Evolutionary conservation across 2,113 vertebrate genomes (phyloP), one percentile per base, ranked within the genome.

Genomic region (Daubentonia madagascariensis): DNA sequence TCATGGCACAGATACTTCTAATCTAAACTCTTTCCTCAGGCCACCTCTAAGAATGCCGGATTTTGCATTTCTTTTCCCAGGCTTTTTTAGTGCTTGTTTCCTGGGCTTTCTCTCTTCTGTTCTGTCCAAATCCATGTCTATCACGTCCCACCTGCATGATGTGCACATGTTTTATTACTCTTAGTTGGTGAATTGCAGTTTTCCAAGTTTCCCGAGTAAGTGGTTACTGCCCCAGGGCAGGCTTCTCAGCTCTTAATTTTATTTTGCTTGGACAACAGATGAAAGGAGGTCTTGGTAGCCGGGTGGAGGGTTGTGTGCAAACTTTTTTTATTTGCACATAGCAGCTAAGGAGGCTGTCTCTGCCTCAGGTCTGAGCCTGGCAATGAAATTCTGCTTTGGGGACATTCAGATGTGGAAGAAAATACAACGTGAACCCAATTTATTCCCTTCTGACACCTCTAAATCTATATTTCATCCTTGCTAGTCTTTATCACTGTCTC

Each of bases 141-240:
- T 85, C 52, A 12, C 9, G 9, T 20, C 17, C 22, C 9, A 25
- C 3, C 67, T 6, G 0, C 3, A 1, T 0, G 32, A 12, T 1
- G 0, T 16, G 10, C 4, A 10, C 52, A 9, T 8, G 0, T 28
- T 22, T 25, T 20, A 67, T 17, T 11, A 11, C 10, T n/a, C 48
- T 37, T 43, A 11, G 13, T 35, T 4, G 30, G 28, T 9, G 28
- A 80, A 52, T 70, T n/a, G 8, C 23, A 61, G 5, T 11, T 20
- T 65, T 85, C 57, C 17, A 54, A 10, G 13, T n/a, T 73, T 75
- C 57, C 35, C 0, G 0, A 30, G 0, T 63, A 3, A 14, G 23
- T 22, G 4, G 40, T 17, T n/a, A 13, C 50, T 14, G 61, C 28
- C 16, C 30, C 14, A 6, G 20, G 78, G 52, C 20, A 61, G 68